A percentile compares a stretch with the other conserved stretches of the same genome.
phyloP scores from a whole-genome alignment of 1,140 invertebrate species.

The Neodiprion virginianus region DNA sequence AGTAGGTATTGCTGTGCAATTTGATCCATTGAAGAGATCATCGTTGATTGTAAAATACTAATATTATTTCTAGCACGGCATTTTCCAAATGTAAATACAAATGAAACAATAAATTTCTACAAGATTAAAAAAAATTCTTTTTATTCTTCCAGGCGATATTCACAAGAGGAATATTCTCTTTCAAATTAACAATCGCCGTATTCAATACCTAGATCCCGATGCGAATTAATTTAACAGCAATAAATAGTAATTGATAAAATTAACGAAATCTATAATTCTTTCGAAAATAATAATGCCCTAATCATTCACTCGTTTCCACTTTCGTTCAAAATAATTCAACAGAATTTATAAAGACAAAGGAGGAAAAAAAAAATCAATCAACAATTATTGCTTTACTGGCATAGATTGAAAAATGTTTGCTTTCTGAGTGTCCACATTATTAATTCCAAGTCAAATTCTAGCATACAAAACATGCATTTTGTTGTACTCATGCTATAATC shows the following conservation, averaged over 20 bases:
- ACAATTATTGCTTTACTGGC: background rate
- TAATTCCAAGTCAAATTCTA: too few relatives aligned
- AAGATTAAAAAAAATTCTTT: too few relatives aligned
- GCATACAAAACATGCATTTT: too few relatives aligned
- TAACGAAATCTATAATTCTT: constrained; percentile 13
- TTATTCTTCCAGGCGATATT: too few relatives aligned
- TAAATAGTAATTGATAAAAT: constrained; percentile 7
- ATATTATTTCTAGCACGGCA: background rate
- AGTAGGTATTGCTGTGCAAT: background rate
- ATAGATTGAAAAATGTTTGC: background rate
- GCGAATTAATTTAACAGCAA: constrained; percentile 14
- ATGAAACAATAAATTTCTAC: too few relatives aligned
- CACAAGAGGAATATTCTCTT: too few relatives aligned
- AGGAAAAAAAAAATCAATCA: background rate
- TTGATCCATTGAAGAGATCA: background rate
- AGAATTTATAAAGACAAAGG: constrained; percentile 6
- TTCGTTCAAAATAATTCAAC: background rate
- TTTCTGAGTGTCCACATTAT: background rate
- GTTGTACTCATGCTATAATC: too few relatives aligned
- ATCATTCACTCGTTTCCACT: constrained; percentile 1
- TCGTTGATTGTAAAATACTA: background rate
- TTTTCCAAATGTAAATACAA: background rate
- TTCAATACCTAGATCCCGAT: constrained; percentile 9
- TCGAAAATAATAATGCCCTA: constrained; percentile 17
- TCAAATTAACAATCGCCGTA: background rate